Evolutionary conservation across 2,113 vertebrate species (phyloP), one percentile per base, ranked within the genome.

Genomic region (Morone saxatilis): DNA sequence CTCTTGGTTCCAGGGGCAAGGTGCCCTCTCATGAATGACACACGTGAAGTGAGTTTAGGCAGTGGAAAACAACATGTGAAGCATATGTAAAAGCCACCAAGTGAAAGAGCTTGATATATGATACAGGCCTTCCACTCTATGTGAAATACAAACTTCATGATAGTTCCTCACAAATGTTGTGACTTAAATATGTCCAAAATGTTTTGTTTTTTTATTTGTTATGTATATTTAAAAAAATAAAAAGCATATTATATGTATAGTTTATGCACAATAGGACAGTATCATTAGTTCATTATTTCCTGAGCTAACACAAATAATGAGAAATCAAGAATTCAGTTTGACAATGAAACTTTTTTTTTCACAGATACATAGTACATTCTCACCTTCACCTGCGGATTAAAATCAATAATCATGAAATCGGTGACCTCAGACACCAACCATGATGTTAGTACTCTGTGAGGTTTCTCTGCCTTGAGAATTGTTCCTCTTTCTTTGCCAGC

Each of bases 21-120:
- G 86, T 89, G 82, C 31, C 75, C 81, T 36, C 70, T 83, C 20
- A 22, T 84, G 56, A 80, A 77, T 62, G 75, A 65, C 83, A 87
- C 89, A 68, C n/a, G 5, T 82, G 84, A 78, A 69, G 31, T 31
- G 31, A 31, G 31, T 31, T 31, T 31, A 31, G 31, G 3, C 31
- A 31, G 31, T 41, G 40, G 60, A 63, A 59, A 80, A 71, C 17
- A 59, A n/a, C 43, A 57, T 13, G 11, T 8, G 53, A 10, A 25
- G 45, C 3, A 20, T 12, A 25, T 2, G 22, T 48, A 25, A 50
- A 72, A 71, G 25, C 12, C 4, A 7, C 2, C 31, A 31, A 2
- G 36, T 51, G 63, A 61, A 54, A n/a, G 7, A 36, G 22, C 36
- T 19, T 22, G 12, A 48, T 40, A 4, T 65, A 31, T 31, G 31